Conservation (phyloP, 2,113 vertebrate species). For the Otolemur garnettii region DNA sequence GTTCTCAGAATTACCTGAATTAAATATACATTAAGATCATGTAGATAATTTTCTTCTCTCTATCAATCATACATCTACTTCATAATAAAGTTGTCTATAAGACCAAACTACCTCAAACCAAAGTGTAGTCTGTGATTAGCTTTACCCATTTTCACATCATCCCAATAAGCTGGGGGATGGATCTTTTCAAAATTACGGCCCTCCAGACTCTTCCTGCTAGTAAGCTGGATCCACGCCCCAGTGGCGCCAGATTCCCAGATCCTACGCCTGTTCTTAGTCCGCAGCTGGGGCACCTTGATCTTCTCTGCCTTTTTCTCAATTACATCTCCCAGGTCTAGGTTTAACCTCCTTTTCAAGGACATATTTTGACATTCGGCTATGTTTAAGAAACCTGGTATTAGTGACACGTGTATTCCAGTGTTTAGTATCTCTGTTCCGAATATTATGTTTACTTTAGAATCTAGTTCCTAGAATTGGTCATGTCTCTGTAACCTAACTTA, state of each 20-base stretch:
- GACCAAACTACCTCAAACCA: not conserved
- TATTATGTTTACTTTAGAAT: not conserved
- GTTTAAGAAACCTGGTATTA: not conserved
- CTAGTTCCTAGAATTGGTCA: not conserved
- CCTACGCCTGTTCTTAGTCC: not conserved
- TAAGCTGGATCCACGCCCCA: not conserved
- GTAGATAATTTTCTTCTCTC: not conserved
- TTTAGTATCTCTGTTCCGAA: not conserved
- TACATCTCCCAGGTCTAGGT: not conserved
- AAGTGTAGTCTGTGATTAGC: not conserved
- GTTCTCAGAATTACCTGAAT: not conserved
- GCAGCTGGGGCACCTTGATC: no score
- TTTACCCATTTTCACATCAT: not conserved
- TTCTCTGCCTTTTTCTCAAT: not conserved
- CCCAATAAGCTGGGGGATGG: fast-evolving
- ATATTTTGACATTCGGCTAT: not conserved
- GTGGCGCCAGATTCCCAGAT: not conserved
- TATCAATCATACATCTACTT: not conserved
- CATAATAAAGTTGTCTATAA: not conserved
- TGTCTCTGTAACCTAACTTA: not conserved
- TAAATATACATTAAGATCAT: not conserved
- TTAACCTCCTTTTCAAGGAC: not conserved
- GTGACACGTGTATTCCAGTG: not conserved
- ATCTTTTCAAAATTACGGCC: not conserved
- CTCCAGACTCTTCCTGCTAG: not conserved